Base-by-base conservation (phyloP, 2,888 invertebrate genomes). In the Sesia bembeciformis region DNA sequence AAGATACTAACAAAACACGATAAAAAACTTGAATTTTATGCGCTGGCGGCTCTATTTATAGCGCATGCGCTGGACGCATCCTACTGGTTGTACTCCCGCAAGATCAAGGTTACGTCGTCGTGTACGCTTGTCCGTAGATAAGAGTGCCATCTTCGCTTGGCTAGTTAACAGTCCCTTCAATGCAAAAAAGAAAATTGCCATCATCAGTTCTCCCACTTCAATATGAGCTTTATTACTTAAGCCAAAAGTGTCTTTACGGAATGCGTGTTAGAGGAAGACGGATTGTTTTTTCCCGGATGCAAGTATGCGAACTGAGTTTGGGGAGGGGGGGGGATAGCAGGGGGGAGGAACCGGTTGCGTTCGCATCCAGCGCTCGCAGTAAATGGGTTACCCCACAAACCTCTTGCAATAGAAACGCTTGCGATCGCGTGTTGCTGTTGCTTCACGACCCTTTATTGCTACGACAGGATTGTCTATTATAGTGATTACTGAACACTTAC, bases 341-440 rank as follows among this genome's bases (percentile, higher is more conserved):
- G 61, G 68, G 64, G 63, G 57, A 64, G 67, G 62, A 75, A 84
- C 83, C 84, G 85, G 85, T 84, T 74, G 74, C 74, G 68, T 57
- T 53, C 72, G 68, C 72, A 68, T 71, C 74, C 78, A 78, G 74
- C 76, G 78, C 40, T 42, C 40, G 50, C 79, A 68, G 69, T 82
- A 87, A 86, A 87, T 87, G 82, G 88, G 87, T 88, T 87, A 84
- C 84, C 85, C 88, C 82, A 88, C 85, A 88, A 74, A 88, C 87
- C 87, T 83, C 86, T 82, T 87, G 83, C 76, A 76, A 82, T 80
- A 85, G 73, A 84, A 78, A 85, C 77, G 68, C 63, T 58, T 60
- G 8, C 46, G 8, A 46, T 46, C 7, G 46, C 46, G 8, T 46
- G 46, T 46, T 23, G 23, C 23, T 23, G 23, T 23, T 23, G 23